These are phyloP conservation scores for Drosophila asahinai DNA, from an alignment of 1,140 invertebrate species.

Conservation along the genomic window DNA sequence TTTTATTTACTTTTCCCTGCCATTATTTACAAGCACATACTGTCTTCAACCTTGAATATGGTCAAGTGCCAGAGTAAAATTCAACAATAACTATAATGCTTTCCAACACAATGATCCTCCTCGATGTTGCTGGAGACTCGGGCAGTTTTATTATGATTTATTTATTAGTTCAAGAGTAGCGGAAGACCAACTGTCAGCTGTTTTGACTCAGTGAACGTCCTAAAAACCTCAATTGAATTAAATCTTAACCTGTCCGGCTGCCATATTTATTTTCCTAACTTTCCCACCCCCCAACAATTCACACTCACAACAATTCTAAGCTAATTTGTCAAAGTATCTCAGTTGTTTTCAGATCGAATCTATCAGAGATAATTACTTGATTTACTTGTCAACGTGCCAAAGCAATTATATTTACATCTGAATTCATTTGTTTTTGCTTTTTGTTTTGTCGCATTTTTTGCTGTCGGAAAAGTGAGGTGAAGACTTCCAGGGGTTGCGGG, in stretches of 20 bases:
- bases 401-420: slow-evolving; percentile 69
- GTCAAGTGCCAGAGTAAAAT: slow-evolving; percentile 6
- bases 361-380: slow-evolving; percentile 71
- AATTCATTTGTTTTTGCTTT: slow-evolving; percentile 32
- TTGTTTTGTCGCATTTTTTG: slow-evolving; percentile 27
- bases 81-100: background rate
- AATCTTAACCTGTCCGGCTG: background rate
- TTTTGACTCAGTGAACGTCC: slow-evolving; percentile 7
- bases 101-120: background rate
- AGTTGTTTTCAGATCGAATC: slow-evolving; percentile 42
- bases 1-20: background rate
- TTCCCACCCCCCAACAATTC: slow-evolving; percentile 3
- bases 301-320: slow-evolving; percentile 5
- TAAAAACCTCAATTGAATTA: background rate
- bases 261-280: background rate
- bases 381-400: slow-evolving; percentile 68
- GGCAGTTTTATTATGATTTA: slow-evolving; percentile 4
- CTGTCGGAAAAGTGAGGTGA: slow-evolving; percentile 8
- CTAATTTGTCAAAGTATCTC: slow-evolving; percentile 32
- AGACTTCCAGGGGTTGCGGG: background rate
- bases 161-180: slow-evolving; percentile 3
- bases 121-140: background rate
- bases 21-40: background rate
- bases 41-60: slow-evolving; percentile 9
- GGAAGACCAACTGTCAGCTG: slow-evolving; percentile 45